phyloP scores from a whole-genome alignment of 2,797 vertebrate genomes.

The Okamejei kenojei region DNA sequence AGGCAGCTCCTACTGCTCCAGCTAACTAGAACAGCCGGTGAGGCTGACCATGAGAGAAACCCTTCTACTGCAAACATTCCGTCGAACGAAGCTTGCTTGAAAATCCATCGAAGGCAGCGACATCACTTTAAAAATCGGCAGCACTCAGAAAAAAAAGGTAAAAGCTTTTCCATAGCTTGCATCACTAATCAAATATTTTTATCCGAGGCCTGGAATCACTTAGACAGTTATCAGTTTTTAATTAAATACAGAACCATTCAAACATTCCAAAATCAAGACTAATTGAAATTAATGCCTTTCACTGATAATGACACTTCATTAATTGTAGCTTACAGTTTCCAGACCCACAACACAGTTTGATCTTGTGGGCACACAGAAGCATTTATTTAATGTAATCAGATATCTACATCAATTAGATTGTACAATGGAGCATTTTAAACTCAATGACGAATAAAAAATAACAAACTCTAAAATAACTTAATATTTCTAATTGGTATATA shows the following conservation, averaged over 20 bases:
- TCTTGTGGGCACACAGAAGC: neutral
- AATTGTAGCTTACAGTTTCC: slow-evolving; percentile 8
- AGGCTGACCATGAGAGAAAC: neutral
- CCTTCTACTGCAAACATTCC: neutral
- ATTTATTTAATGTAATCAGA: slow-evolving; percentile 23
- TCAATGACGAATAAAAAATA: neutral
- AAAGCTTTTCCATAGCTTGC: neutral
- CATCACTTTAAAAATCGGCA: neutral
- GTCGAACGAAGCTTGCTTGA: neutral
- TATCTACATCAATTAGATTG: neutral
- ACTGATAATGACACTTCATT: slow-evolving; percentile 32
- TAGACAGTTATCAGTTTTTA: slow-evolving; percentile 30
- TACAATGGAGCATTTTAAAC: neutral
- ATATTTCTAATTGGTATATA: neutral
- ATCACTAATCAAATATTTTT: neutral
- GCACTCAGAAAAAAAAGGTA: neutral
- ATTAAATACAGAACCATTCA: slow-evolving; percentile 23
- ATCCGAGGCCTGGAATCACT: neutral
- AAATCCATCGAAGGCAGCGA: neutral
- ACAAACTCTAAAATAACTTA: neutral
- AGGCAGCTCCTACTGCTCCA: too few species aligned
- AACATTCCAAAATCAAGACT: slow-evolving; percentile 24
- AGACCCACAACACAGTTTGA: neutral
- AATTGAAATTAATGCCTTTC: slow-evolving; percentile 29
- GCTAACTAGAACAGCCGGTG: neutral